These are phyloP conservation scores for Hyperoodon ampullatus DNA, from an alignment of 2,113 vertebrate genomes.

Conservation along the genomic window DNA sequence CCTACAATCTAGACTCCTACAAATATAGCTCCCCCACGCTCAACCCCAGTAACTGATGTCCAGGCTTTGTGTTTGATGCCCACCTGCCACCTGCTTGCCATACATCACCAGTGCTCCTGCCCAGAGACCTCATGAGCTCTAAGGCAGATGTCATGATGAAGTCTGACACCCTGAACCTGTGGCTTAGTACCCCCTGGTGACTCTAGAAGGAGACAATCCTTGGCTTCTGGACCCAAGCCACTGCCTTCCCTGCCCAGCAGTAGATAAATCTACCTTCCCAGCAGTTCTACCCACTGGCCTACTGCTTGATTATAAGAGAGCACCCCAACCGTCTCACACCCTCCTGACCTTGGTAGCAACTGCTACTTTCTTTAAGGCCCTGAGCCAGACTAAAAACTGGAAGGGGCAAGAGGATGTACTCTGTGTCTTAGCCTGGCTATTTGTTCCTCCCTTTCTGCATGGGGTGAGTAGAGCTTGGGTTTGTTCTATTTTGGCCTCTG, in stretches of 20 bases:
- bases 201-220: background rate
- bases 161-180: background rate
- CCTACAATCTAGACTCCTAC: background rate
- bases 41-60: background rate
- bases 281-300: background rate
- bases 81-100: background rate
- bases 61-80: background rate
- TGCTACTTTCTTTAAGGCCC: conserved; percentile 8
- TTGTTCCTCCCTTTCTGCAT: conserved; percentile 28
- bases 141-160: background rate
- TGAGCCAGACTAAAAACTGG: conserved; percentile 31
- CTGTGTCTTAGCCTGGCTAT: background rate
- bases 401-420: background rate
- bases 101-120: background rate
- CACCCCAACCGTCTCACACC: background rate
- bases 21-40: background rate
- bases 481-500: conserved; percentile 11
- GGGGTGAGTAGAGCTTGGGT: background rate
- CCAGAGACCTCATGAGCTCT: background rate
- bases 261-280: conserved; percentile 20
- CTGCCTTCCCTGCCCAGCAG: background rate
- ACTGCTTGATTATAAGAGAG: background rate
- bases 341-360: background rate
- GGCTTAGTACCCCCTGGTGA: background rate
- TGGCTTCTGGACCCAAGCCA: background rate